These are phyloP conservation scores for Cephus nigrinus DNA, from an alignment of 2,888 invertebrate genomes.

Conservation along the genomic window DNA sequence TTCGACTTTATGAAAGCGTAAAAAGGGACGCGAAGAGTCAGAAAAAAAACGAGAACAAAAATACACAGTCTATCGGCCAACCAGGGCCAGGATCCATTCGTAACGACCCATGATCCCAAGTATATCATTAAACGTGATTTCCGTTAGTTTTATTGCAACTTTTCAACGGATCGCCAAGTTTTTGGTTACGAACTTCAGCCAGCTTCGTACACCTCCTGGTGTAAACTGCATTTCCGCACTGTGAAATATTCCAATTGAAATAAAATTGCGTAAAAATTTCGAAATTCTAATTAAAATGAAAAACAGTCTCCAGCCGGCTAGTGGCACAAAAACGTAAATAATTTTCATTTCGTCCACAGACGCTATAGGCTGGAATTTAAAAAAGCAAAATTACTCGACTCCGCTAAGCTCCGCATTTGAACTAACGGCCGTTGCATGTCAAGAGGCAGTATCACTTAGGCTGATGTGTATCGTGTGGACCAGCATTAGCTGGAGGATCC, in stretches of 20 bases:
- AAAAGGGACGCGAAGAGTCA: background rate
- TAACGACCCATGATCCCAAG: background rate
- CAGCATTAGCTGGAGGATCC: slow-evolving; percentile 7
- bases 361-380: background rate
- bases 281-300: background rate
- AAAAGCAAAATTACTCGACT: background rate
- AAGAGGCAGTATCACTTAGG: slow-evolving; percentile 19
- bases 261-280: background rate
- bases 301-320: background rate
- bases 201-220: background rate
- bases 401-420: background rate
- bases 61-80: background rate
- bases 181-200: background rate
- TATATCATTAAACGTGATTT: background rate
- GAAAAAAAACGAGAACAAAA: background rate
- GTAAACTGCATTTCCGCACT: background rate
- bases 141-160: background rate
- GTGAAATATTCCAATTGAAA: background rate
- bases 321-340: background rate
- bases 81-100: background rate
- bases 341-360: background rate
- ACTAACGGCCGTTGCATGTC: slow-evolving; percentile 13
- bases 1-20: background rate
- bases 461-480: slow-evolving; percentile 17
- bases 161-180: background rate